These are phyloP conservation scores for Caenorhabditis zanzibari DNA, from an alignment of 2,888 invertebrate genomes.

Conservation along the genomic window DNA sequence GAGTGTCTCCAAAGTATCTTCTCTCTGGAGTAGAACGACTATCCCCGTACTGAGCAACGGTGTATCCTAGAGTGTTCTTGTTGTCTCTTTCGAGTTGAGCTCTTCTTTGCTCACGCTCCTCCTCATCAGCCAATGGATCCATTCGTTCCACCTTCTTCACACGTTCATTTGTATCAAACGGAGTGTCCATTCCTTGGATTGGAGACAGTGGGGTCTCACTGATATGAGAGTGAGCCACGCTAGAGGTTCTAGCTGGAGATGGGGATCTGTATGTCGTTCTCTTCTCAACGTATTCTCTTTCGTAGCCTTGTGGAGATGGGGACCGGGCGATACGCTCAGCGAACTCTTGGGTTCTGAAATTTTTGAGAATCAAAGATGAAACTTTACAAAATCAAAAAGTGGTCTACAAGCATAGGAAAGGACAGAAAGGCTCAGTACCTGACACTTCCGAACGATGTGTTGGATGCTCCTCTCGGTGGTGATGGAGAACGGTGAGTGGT, in stretches of 20 bases:
- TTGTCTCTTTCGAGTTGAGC: conserved; percentile 40
- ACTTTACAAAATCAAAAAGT: no score
- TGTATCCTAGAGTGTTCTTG: conserved; percentile 71
- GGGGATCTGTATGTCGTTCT: conserved; percentile 66
- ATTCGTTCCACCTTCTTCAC: conserved; percentile 71
- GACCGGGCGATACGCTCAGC: conserved; percentile 69
- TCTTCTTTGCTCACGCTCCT: conserved; percentile 66
- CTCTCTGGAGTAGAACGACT: conserved; percentile 62
- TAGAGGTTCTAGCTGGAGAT: conserved; percentile 66
- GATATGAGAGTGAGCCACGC: conserved; percentile 63
- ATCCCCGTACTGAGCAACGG: conserved; percentile 80
- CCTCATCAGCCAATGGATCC: conserved; percentile 75
- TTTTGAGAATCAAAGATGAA: not conserved
- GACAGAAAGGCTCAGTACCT: conserved; percentile 41
- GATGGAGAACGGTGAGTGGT: conserved; percentile 64
- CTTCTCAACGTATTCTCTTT: conserved; percentile 57
- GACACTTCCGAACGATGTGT: conserved; percentile 60
- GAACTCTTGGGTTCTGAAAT: conserved; percentile 70
- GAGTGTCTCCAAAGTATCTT: conserved; percentile 71
- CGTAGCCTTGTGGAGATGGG: conserved; percentile 63
- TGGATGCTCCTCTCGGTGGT: conserved; percentile 53
- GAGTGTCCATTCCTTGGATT: conserved; percentile 60
- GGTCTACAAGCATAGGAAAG: conserved; percentile 17
- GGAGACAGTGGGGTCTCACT: conserved; percentile 63
- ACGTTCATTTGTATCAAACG: conserved; percentile 65